Evolutionary conservation across 2,888 invertebrate genomes (phyloP).

Genomic region (Dascillus cervinus): DNA sequence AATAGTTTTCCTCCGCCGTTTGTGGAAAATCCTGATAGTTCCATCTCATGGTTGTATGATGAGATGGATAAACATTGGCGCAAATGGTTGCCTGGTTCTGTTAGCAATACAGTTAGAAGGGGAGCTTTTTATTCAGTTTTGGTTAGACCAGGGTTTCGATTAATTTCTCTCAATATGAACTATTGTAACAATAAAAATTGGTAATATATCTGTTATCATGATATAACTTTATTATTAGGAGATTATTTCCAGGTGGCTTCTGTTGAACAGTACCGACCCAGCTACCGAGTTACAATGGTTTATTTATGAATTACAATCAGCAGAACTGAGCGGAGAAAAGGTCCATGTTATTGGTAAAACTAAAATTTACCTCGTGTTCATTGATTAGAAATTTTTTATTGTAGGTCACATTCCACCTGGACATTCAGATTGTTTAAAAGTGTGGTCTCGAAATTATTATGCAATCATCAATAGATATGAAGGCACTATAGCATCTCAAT

Average conservation of each 20-base stretch:
- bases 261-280: constrained; percentile 93
- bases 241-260: constrained; percentile 75
- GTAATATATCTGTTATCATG: constrained; percentile 44
- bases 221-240: constrained; percentile 4
- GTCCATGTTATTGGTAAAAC: constrained; percentile 81
- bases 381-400: constrained; percentile 6
- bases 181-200: constrained; percentile 94
- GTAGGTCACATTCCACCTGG: constrained; percentile 90
- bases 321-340: constrained; percentile 89
- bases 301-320: constrained; percentile 86
- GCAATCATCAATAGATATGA: constrained; percentile 84
- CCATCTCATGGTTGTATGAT: constrained; percentile 88
- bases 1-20: constrained; percentile 89
- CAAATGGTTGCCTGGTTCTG: constrained; percentile 83
- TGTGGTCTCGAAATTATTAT: constrained; percentile 94
- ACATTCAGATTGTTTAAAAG: constrained; percentile 84
- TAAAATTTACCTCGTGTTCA: not conserved
- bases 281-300: constrained; percentile 94
- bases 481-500: constrained; percentile 82
- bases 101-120: constrained; percentile 75
- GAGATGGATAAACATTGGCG: constrained; percentile 85
- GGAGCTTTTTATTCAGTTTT: constrained; percentile 90
- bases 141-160: constrained; percentile 80
- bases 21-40: constrained; percentile 69
- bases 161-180: constrained; percentile 94